Evolutionary conservation across 2,888 invertebrate species (phyloP), one percentile per base, ranked within the genome.

Genomic region (Sinohyriopsis cumingii): DNA sequence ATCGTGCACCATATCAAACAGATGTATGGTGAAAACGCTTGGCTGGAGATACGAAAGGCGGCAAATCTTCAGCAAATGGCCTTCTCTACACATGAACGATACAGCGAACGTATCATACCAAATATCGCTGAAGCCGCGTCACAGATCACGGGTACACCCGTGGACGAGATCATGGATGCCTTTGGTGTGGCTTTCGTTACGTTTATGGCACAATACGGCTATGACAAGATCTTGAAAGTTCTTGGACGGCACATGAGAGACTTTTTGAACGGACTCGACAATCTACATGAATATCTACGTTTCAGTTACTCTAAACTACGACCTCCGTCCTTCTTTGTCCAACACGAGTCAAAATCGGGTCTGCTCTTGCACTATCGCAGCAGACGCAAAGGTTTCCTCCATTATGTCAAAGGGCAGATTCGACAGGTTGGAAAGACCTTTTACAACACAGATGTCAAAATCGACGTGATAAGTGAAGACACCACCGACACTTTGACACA

Each of bases 321-420:
- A 78, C 98, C 98, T 0, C 99, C 99, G 0, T 97, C 97, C 67
- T 99, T 99, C 90, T 98, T 97, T 83, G 97, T 97, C 87, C 98
- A 98, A 90, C 96, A 97, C 87, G 98, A 99, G 90, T 95, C 96
- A 0, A 74, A 78, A 55, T 95, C 95, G 86, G 98, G 98, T 0
- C 91, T 99, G 75, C 96, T 96, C 0, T 92, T 99, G 71, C 98
- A 98, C 91, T 89, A 89, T 71, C 85, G 91, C 67, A 97, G 96
- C 81, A 97, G 96, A 89, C 92, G 98, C 76, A 93, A 95, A 76
- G 98, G 98, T 0, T 98, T 97, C 89, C 95, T 98, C 7, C 96
- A 96, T 90, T 99, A 99, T 88, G 97, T 98, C 9, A 97, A 97
- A 94, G 98, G 98, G 4, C 97, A 97, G 90, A 97, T 98, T 78